phyloP scores from a whole-genome alignment of 2,797 vertebrate genomes.

The Antennarius maculatus region DNA sequence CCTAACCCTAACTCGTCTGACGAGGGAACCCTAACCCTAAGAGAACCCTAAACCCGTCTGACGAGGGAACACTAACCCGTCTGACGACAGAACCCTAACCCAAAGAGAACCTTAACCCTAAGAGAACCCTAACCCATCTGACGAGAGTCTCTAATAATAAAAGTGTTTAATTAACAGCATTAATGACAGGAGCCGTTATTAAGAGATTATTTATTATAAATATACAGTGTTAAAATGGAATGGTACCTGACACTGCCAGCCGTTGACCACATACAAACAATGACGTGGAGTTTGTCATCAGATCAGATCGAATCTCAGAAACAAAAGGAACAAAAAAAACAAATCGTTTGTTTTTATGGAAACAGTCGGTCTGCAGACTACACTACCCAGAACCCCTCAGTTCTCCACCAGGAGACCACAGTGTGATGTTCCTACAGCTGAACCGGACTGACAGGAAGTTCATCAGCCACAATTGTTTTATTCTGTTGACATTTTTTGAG shows the following conservation, averaged over 20 bases:
- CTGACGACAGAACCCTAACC: too few relatives aligned
- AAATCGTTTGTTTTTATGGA: background rate
- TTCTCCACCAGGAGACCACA: background rate
- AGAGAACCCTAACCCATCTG: too few relatives aligned
- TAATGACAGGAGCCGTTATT: constrained; percentile 4
- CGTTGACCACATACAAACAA: constrained; percentile 44
- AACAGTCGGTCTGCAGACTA: background rate
- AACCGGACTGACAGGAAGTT: too few relatives aligned
- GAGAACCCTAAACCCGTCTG: too few relatives aligned
- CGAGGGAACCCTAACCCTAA: too few relatives aligned
- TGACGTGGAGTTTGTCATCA: constrained; percentile 40
- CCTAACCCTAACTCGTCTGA: too few relatives aligned
- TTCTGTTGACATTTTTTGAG: too few relatives aligned
- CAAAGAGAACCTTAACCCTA: too few relatives aligned
- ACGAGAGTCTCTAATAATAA: too few relatives aligned
- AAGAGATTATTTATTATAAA: constrained; percentile 83
- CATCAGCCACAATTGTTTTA: too few relatives aligned
- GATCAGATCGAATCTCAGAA: constrained; percentile 24
- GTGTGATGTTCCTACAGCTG: too few relatives aligned
- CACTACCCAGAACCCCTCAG: constrained; percentile 8
- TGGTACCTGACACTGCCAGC: constrained; percentile 74
- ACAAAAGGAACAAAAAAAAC: background rate
- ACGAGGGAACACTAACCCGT: too few relatives aligned
- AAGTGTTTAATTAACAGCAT: background rate
- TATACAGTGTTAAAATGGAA: constrained; percentile 85